Evolutionary conservation across 2,797 vertebrate species (phyloP).

Genomic region (Nothura maculosa): DNA sequence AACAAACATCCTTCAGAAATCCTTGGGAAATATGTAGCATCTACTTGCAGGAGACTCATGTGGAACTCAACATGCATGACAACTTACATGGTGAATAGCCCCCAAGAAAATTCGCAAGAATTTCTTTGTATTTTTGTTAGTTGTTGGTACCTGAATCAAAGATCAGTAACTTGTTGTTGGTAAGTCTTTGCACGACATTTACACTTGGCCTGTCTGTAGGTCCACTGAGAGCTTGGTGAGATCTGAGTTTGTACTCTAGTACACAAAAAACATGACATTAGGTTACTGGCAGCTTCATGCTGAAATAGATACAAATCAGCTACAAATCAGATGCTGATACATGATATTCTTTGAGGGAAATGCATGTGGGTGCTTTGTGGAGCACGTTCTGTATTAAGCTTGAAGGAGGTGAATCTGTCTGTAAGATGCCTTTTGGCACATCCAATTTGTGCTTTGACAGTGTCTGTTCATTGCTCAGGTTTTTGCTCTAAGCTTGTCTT

Average conservation of each 20-base stretch:
- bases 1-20: background rate
- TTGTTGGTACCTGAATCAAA: fast-evolving
- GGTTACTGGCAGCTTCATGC: background rate
- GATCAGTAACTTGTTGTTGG: background rate
- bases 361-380: background rate
- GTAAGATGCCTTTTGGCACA: background rate
- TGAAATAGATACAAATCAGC: background rate
- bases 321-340: background rate
- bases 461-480: background rate
- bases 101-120: background rate
- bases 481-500: background rate
- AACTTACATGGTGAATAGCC: background rate
- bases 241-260: fast-evolving
- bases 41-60: background rate
- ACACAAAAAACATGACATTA: background rate
- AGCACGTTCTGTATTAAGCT: background rate
- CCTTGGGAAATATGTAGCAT: background rate
- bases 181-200: background rate
- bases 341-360: background rate
- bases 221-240: background rate
- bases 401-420: background rate
- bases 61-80: background rate
- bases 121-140: background rate
- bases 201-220: background rate
- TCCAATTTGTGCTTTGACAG: background rate